A percentile compares a stretch with the other conserved stretches of the same genome.
phyloP scores from a whole-genome alignment of 2,888 invertebrate genomes.

The Antheraea yamamai region DNA sequence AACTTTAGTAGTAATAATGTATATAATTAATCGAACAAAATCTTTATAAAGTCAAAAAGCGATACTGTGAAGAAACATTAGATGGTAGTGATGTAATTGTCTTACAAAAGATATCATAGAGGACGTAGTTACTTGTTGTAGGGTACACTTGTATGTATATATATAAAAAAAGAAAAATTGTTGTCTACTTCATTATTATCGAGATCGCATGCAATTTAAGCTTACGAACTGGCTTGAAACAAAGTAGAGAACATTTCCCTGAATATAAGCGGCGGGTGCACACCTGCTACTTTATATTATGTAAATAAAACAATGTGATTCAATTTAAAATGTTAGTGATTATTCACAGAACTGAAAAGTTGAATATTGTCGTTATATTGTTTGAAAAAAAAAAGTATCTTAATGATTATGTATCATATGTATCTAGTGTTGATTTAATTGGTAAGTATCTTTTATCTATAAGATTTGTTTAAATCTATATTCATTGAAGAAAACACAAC shows the following conservation, averaged over 20 bases:
- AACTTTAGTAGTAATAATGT: conserved; percentile 43
- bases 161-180: conserved; percentile 48
- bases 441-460: conserved; percentile 68
- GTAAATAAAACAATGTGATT: conserved; percentile 28
- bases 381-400: conserved; percentile 58
- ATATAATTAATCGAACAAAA: conserved; percentile 71
- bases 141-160: conserved; percentile 43
- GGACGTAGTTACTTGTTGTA: conserved; percentile 76
- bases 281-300: conserved; percentile 6
- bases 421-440: conserved; percentile 79
- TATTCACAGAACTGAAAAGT: conserved; percentile 82
- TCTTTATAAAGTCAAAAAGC: conserved; percentile 81
- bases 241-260: conserved; percentile 50
- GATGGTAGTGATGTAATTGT: conserved; percentile 68
- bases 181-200: conserved; percentile 58
- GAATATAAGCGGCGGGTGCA: conserved; percentile 23
- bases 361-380: conserved; percentile 79
- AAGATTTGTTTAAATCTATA: conserved; percentile 38
- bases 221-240: conserved; percentile 65
- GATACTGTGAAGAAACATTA: conserved; percentile 81
- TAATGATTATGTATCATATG: conserved; percentile 70
- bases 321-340: conserved; percentile 61
- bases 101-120: conserved; percentile 76
- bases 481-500: conserved; percentile 61
- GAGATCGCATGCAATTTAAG: conserved; percentile 55